Evolutionary conservation across 2,797 vertebrate species (phyloP).

Genomic region (Muscicapa comitata): DNA sequence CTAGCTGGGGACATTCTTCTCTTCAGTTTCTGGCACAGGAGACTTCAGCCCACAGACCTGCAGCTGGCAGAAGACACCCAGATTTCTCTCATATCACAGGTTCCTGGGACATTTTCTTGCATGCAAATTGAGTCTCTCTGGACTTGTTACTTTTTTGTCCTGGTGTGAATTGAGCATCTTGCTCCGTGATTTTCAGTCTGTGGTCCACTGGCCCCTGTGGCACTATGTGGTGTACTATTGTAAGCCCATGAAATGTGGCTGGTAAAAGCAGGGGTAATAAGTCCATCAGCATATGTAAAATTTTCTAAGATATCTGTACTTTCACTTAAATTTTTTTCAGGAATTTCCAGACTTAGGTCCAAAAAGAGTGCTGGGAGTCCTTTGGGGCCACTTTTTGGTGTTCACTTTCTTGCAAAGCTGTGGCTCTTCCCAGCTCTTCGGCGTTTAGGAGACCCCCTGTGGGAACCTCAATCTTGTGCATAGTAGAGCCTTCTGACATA

Average conservation of each 20-base stretch:
- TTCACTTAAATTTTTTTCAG: not conserved
- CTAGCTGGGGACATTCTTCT: not conserved
- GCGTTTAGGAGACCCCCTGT: not conserved
- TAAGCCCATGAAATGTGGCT: not conserved
- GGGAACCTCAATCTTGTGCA: not conserved
- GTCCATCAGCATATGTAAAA: not conserved
- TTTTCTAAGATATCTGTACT: not conserved
- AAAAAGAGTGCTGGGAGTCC: not conserved
- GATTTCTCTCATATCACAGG: not conserved
- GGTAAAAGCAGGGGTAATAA: not conserved
- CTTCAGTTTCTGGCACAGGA: not conserved
- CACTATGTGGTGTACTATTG: accelerated
- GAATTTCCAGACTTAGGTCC: not conserved
- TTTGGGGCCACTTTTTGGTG: not conserved
- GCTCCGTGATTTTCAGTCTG: not conserved
- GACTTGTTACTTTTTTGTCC: not conserved
- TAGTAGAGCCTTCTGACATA: not conserved
- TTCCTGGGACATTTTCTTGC: not conserved
- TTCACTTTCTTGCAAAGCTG: not conserved
- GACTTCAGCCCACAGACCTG: not conserved
- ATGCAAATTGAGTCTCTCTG: not conserved
- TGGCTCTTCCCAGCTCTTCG: accelerated
- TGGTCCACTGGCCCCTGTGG: not conserved
- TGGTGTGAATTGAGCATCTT: not conserved
- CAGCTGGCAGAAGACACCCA: not conserved